Percentiles rank a stretch among this genome's conserved stretches.
These are phyloP conservation scores for Alethe diademata DNA, from an alignment of 2,113 vertebrate species.

Conservation along the genomic window DNA sequence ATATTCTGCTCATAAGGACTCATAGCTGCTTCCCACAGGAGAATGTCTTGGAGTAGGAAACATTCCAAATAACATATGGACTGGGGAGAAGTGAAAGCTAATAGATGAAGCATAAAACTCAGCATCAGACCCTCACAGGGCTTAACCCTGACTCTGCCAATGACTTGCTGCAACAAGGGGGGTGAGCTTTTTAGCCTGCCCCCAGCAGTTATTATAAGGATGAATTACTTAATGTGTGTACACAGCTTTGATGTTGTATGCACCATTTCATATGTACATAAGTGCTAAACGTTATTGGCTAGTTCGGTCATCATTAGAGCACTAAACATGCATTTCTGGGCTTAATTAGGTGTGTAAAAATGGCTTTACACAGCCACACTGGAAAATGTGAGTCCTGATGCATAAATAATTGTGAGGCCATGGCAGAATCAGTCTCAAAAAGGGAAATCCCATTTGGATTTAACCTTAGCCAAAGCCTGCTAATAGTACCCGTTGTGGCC, in stretches of 20 bases:
- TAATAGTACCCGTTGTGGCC: not conserved
- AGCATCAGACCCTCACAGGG: rapidly evolving
- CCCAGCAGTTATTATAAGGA: not conserved
- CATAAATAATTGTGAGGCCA: not conserved
- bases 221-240: slow-evolving; percentile 53
- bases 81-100: not conserved
- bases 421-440: not conserved
- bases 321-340: not conserved
- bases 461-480: not conserved
- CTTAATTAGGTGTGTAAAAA: slow-evolving; percentile 43
- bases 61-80: not conserved
- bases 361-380: not conserved
- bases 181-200: not conserved
- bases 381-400: slow-evolving; percentile 14
- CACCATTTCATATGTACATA: slow-evolving; percentile 37
- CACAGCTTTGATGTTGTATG: slow-evolving; percentile 23
- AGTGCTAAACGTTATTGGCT: slow-evolving; percentile 8
- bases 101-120: not conserved
- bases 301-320: not conserved
- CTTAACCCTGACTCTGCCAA: not conserved
- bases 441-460: not conserved
- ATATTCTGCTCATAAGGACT: not conserved
- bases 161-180: not conserved
- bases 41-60: slow-evolving; percentile 1
- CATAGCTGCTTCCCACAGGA: slow-evolving; percentile 12